Evolutionary conservation across 2,888 invertebrate genomes (phyloP).

Genomic region (Nipponacmea schrenckii): DNA sequence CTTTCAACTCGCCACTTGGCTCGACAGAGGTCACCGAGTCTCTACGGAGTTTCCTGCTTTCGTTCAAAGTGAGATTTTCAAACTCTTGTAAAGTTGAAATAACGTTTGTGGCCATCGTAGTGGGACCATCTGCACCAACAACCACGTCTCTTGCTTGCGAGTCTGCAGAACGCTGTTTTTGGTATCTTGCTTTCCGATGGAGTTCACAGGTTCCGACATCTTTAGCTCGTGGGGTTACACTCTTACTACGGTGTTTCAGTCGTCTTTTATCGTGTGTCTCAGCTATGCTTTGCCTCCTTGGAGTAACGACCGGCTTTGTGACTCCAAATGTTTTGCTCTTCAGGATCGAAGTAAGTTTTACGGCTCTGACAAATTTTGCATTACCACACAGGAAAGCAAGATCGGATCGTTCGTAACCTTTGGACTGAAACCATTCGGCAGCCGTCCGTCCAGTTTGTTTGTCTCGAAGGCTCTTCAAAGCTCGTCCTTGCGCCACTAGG

Average conservation of each 20-base stretch:
- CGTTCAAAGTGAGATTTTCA: neutral
- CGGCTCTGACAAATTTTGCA: slow-evolving; percentile 29
- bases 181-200: neutral
- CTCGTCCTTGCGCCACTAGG: slow-evolving; percentile 60
- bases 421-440: slow-evolving; percentile 57
- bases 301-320: neutral
- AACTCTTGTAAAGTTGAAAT: neutral
- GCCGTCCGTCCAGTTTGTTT: slow-evolving; percentile 49
- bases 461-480: slow-evolving; percentile 54
- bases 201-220: neutral
- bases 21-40: no score
- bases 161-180: neutral
- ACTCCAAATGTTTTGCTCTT: neutral
- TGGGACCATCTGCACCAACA: neutral
- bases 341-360: slow-evolving; percentile 32
- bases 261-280: neutral
- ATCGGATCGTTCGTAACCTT: slow-evolving; percentile 57
- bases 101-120: neutral
- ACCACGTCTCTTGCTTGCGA: neutral
- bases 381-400: slow-evolving; percentile 38
- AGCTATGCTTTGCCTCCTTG: neutral
- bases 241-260: neutral
- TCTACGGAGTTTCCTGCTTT: no score
- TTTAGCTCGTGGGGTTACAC: neutral
- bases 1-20: no score